Base-by-base conservation (phyloP, 2,113 vertebrate species). In the Donacobius atricapilla region DNA sequence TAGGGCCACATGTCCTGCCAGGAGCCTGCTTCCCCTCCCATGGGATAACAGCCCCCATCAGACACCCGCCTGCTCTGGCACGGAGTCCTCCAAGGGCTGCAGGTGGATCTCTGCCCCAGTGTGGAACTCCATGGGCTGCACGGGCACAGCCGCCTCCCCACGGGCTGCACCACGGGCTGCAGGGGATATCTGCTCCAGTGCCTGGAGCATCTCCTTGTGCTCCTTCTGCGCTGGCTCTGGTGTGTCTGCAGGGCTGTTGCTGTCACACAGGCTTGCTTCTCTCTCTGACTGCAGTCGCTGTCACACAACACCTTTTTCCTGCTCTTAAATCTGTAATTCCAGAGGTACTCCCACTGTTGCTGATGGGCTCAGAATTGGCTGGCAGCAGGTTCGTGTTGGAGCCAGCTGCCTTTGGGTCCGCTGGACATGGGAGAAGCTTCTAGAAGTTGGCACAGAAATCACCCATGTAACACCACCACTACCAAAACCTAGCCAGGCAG, bases 1-100 rank as follows among this genome's bases (percentile, higher is more conserved):
- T 0, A 19, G 58, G 20, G 24, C 24, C 51, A 35, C 2, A 3
- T 0, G 0, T 65, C 42, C 24, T 42, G 24, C 44, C 60, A 57
- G 68, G 14, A 45, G 13, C 40, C 58, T 64, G 23, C 21, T 42
- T 13, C 25, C 25, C 3, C 17, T 42, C 53, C 35, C 51, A 3
- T 16, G 27, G 44, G 24, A 28, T n/a, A 28, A 18, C 40, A 75
- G 42, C 30, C 19, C 35, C 4, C 60, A 10, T 48, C 27, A 65
- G 30, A 50, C 8, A 57, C 15, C 24, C 15, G 5, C 5, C 30
- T 76, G 42, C 15, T 35, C 13, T 13, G 9, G 40, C 30, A 30
- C 3, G 18, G 27, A 42, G 13, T 13, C 13, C 30, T 65, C 7
- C 40, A 56, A 40, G 15, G 12, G 10, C 42, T 56, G 50, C n/a